Evolutionary conservation across 2,888 invertebrate species (phyloP).

Genomic region (Hirtodrosophila cameraria): DNA sequence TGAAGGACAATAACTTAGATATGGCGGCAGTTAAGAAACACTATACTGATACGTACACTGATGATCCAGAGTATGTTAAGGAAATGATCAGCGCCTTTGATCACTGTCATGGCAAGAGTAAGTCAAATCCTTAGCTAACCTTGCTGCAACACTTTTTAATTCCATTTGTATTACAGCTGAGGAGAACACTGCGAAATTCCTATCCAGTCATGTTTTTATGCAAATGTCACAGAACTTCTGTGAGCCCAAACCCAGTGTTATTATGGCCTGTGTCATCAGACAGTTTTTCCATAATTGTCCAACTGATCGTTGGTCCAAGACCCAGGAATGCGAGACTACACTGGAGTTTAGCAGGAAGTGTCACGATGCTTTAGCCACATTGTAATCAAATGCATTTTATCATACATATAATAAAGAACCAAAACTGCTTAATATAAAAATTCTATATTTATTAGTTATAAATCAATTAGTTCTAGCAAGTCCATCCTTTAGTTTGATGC

Average conservation of each 20-base stretch:
- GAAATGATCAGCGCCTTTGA: constrained; percentile 78
- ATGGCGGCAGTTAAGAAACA: constrained; percentile 60
- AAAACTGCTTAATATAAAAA: not conserved
- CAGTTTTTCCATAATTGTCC: constrained; percentile 79
- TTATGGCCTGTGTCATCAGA: constrained; percentile 66
- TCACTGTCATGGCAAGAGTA: constrained; percentile 71
- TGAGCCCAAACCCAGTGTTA: constrained; percentile 65
- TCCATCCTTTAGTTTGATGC: too few relatives aligned
- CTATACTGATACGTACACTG: constrained; percentile 30
- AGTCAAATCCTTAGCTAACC: not conserved
- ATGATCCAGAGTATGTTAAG: constrained; percentile 67
- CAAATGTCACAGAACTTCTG: constrained; percentile 49
- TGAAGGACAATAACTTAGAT: constrained; percentile 57
- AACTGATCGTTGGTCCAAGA: constrained; percentile 66
- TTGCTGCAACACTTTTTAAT: too few relatives aligned
- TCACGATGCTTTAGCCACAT: constrained; percentile 43
- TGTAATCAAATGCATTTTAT: constrained; percentile 2
- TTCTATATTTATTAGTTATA: too few relatives aligned
- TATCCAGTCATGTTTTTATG: constrained; percentile 57
- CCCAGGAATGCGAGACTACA: constrained; percentile 60
- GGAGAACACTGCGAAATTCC: constrained; percentile 57
- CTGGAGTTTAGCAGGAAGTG: constrained; percentile 65
- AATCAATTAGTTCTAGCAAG: too few relatives aligned
- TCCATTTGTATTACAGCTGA: constrained; percentile 45
- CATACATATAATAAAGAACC: not conserved